phyloP scores from a whole-genome alignment of 2,113 vertebrate genomes.

The Sylvia atricapilla region DNA sequence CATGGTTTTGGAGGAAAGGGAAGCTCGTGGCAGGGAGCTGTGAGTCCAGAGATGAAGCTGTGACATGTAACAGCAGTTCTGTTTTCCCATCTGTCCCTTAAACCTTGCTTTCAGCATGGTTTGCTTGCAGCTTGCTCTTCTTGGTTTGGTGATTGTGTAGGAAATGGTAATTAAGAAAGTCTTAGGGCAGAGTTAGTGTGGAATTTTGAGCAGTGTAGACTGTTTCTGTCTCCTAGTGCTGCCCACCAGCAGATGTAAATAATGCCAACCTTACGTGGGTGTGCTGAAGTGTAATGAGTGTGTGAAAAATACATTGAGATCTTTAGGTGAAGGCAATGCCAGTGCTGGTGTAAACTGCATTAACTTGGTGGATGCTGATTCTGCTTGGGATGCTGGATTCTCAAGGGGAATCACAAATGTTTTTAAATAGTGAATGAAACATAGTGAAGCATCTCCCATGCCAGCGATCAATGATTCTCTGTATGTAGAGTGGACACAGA shows the following conservation, averaged over 20 bases:
- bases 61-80: neutral
- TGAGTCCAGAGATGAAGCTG: neutral
- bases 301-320: neutral
- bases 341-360: neutral
- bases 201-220: neutral
- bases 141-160: neutral
- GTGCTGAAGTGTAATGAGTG: neutral
- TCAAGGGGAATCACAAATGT: neutral
- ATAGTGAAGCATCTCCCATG: neutral
- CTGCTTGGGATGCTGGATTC: neutral
- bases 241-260: slow-evolving; percentile 13
- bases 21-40: neutral
- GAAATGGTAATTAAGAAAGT: neutral
- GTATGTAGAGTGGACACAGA: neutral
- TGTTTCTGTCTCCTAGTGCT: neutral
- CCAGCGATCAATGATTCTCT: neutral
- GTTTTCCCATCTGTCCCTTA: neutral
- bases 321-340: neutral
- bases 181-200: neutral
- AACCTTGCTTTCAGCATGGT: neutral
- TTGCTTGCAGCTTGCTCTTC: neutral
- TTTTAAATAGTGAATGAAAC: neutral
- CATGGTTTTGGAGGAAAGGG: neutral
- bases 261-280: neutral
- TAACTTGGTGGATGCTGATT: neutral